Base-by-base conservation (phyloP, 2,113 vertebrate genomes). In the human (Homo sapiens) region DNA sequence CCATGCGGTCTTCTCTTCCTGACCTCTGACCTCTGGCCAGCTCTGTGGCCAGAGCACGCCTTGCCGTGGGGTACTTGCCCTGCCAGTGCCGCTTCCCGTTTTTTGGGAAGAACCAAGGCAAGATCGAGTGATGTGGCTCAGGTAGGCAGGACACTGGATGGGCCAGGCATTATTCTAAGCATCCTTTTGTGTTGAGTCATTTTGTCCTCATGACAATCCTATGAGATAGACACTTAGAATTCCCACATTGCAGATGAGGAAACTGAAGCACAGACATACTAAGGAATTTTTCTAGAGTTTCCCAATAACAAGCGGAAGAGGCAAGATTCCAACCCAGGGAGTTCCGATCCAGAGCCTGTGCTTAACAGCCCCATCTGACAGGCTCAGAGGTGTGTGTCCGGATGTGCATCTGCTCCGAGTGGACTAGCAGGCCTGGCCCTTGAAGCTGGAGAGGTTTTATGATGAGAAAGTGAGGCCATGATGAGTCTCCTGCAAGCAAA, bases 111-210 rank as follows among this genome's bases (percentile, higher is more conserved):
- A 89, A 64, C 17, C 43, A 8, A 57, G 70, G 55, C 48, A 52
- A 59, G 14, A 40, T 45, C 1, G 0, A 85, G 79, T 5, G 18
- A 43, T 9, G 11, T 17, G 25, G 20, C n/a, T 9, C 8, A 23
- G 55, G 13, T 6, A 23, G 82, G 50, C 32, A 52, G 59, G 35
- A 50, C n/a, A 7, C 12, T n/a, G 18, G 0, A 0, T 0, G 2
- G 35, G 72, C 38, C 17, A 43, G 75, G 18, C 23, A 11, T 66
- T 66, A 43, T n/a, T 38, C 73, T 45, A 9, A 23, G 40, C n/a
- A 14, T 32, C 35, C 25, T 32, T 16, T 88, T 52, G 9, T 23
- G 4, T 12, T 7, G 35, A 73, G 70, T 91, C 82, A 27, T 91
- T 80, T 79, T 64, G 55, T 97, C 70, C 22, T 87, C 9, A 2